Evolutionary conservation across 2,113 vertebrate genomes (phyloP).

Genomic region (Actinemys pallida): DNA sequence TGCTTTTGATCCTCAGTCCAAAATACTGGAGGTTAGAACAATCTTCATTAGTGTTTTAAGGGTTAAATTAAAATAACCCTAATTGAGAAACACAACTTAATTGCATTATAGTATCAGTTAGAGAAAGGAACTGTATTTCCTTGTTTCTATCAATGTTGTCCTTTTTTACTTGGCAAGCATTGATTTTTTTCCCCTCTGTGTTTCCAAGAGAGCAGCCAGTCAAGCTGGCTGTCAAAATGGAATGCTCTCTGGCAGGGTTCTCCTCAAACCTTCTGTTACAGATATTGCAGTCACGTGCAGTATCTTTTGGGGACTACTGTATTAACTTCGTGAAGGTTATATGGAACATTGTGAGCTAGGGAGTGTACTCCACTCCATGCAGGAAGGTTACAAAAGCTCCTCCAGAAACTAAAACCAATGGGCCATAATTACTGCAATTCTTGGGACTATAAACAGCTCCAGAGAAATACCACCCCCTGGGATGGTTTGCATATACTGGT

Average conservation of each 20-base stretch:
- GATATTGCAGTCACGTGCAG: background rate
- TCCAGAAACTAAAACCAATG: background rate
- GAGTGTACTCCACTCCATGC: background rate
- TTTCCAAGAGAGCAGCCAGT: conserved; percentile 3
- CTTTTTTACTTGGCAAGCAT: background rate
- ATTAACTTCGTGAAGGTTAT: background rate
- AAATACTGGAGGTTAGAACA: background rate
- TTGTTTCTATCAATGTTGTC: conserved; percentile 19
- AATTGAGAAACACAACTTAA: conserved; percentile 32
- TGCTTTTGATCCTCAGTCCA: background rate
- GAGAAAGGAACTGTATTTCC: conserved; percentile 13
- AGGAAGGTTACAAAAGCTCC: background rate
- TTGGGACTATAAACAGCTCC: background rate
- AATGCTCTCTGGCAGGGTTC: background rate
- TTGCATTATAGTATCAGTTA: background rate
- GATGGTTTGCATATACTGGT: background rate
- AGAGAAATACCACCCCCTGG: background rate
- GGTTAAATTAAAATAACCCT: conserved; percentile 11
- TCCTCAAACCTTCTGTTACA: background rate
- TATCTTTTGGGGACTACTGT: background rate
- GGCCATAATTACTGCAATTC: background rate
- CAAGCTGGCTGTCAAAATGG: conserved; percentile 11
- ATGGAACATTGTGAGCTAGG: background rate
- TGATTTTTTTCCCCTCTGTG: background rate
- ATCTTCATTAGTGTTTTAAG: background rate